A percentile compares a stretch with the other conserved stretches of the same genome.
Evolutionary conservation across 2,797 vertebrate species (phyloP).

Genomic region (Crypturellus tataupa): DNA sequence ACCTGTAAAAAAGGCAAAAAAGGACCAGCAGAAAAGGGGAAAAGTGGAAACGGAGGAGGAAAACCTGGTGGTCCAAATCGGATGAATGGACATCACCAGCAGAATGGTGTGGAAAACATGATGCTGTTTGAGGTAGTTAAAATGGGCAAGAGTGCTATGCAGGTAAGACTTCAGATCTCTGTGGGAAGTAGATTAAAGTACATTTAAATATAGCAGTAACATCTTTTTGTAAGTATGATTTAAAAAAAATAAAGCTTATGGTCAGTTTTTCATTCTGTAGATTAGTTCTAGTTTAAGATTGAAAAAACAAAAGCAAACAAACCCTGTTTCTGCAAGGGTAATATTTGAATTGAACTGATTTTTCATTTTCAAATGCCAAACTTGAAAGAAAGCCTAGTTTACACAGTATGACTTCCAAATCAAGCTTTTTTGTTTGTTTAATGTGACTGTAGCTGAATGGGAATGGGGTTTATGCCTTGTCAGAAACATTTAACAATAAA

Average conservation of each 20-base stretch:
- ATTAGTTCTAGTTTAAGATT: not conserved
- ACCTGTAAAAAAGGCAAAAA: constrained; percentile 95
- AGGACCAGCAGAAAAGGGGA: constrained; percentile 88
- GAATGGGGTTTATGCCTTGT: not conserved
- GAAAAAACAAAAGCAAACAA: not conserved
- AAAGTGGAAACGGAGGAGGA: constrained; percentile 91
- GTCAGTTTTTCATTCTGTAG: not conserved
- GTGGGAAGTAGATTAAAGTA: not conserved
- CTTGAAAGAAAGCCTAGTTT: not conserved
- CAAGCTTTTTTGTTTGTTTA: not conserved
- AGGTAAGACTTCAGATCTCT: constrained; percentile 83
- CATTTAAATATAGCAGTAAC: not conserved
- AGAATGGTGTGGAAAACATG: constrained; percentile 99
- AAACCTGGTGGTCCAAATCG: constrained; percentile 87
- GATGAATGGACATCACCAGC: constrained; percentile 98
- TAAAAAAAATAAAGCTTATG: not conserved
- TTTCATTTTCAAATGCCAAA: not conserved
- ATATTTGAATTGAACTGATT: not conserved
- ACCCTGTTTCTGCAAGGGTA: not conserved
- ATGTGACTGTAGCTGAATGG: not conserved
- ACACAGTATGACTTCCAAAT: not conserved
- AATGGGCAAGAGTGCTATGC: constrained; percentile 99
- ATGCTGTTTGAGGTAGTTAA: constrained; percentile 98
- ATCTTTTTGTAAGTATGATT: not conserved
- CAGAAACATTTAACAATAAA: not conserved